Conservation (phyloP, 2,113 vertebrate genomes). For the Sinocyclocheilus rhinocerous region DNA sequence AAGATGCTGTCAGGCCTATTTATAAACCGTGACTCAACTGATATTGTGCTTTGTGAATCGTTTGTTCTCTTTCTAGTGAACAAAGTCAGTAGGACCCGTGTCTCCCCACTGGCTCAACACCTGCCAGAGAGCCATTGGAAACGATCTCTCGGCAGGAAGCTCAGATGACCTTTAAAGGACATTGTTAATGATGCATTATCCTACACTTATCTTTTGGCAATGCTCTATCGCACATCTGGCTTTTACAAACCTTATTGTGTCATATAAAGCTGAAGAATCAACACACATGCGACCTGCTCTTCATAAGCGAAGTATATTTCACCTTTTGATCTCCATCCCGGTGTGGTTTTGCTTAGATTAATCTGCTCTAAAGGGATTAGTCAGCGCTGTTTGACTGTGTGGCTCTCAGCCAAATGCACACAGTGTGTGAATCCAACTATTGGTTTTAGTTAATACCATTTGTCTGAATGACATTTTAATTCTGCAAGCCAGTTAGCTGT, state of each 20-base stretch:
- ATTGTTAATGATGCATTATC: conserved; percentile 73
- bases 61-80: conserved; percentile 38
- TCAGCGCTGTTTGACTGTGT: neutral
- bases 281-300: neutral
- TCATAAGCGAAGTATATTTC: neutral
- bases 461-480: conserved; percentile 1
- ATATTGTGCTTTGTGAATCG: conserved; percentile 22
- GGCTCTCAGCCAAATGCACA: neutral
- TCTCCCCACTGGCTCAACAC: conserved; percentile 65
- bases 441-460: neutral
- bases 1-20: conserved; percentile 33
- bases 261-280: neutral
- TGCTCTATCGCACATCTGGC: conserved; percentile 44
- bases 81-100: conserved; percentile 56
- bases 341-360: conserved; percentile 7
- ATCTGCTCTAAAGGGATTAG: conserved; percentile 3
- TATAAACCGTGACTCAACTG: conserved; percentile 21
- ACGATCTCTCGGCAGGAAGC: conserved; percentile 66
- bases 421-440: neutral
- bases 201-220: conserved; percentile 44
- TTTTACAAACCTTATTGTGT: conserved; percentile 22
- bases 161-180: conserved; percentile 71
- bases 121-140: conserved; percentile 68
- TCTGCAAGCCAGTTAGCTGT: neutral
- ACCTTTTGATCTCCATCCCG: neutral